Evolutionary conservation across 2,113 vertebrate genomes (phyloP), one percentile per base, ranked within the genome.

Genomic region (Dasyornis broadbenti): DNA sequence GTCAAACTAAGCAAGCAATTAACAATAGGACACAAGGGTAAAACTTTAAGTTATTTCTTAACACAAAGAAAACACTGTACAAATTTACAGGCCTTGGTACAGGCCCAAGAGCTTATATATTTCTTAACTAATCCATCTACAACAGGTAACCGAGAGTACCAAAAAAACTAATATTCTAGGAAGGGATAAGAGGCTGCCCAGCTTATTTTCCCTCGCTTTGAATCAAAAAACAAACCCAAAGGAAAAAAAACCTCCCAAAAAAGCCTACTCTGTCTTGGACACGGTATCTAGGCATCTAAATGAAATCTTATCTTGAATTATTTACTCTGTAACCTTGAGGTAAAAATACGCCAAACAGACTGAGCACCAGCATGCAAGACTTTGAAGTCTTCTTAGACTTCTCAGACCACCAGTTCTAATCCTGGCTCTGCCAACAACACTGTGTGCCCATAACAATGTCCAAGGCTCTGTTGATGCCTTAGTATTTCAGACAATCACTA

Each of bases 1-100:
- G 81, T 94, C 89, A 91, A 96, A 92, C 80, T 79, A 89, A 80
- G 73, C 65, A 81, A 85, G 83, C 65, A 91, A 93, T 92, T 95
- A 92, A 88, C 75, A 93, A 91, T 4, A 91, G 81, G 84, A 94
- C 82, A 92, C 52, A 35, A 71, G 89, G 42, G 82, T 79, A 95
- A 90, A 95, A 94, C 68, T 57, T 79, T 3, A 87, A 57, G 52
- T 47, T 89, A 42, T 79, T 90, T 90, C 85, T 89, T 65, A 92
- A 79, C 50, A 85, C 35, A 68, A 68, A 91, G 92, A 91, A 47
- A 92, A 89, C 56, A 89, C 7, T 8, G 27, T 76, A 86, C 64
- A 84, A 61, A 90, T 96, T 90, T 85, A 86, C 7, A 96, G 40
- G 50, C 72, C 68, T 89, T 79, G 66, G 42, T 56, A 90, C 21